phyloP scores from a whole-genome alignment of 2,888 invertebrate species.

The Pycnomerus fuliginosus region DNA sequence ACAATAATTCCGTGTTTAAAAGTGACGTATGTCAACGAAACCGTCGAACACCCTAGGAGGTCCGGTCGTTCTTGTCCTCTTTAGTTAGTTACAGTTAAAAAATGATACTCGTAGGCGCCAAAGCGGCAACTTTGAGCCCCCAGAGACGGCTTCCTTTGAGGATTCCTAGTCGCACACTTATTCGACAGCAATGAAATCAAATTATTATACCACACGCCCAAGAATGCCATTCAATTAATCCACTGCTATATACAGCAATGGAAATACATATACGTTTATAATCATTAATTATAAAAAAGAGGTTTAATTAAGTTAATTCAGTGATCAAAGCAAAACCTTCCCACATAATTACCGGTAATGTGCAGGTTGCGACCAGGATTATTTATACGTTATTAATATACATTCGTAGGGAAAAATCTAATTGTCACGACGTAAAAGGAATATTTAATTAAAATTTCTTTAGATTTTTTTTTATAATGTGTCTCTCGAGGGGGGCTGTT shows the following conservation, averaged over 20 bases:
- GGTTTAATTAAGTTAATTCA: slow-evolving; percentile 35
- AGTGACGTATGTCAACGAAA: slow-evolving; percentile 17
- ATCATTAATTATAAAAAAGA: slow-evolving; percentile 32
- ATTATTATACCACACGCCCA: neutral
- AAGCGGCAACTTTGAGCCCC: slow-evolving; percentile 24
- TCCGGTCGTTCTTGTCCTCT: slow-evolving; percentile 14
- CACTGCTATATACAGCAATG: no score
- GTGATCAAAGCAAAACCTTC: slow-evolving; percentile 27
- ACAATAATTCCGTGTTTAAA: no score
- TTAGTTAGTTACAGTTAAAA: slow-evolving; percentile 19
- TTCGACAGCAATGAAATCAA: neutral
- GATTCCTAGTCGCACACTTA: neutral
- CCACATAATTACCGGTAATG: slow-evolving; percentile 33
- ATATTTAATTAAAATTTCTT: slow-evolving; percentile 5
- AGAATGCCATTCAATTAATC: neutral
- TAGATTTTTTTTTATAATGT: no score
- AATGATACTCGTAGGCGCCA: slow-evolving; percentile 23
- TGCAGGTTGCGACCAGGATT: slow-evolving; percentile 28
- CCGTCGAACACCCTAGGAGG: slow-evolving; percentile 15
- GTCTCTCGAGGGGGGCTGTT: slow-evolving; percentile 37
- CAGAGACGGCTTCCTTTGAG: slow-evolving; percentile 17
- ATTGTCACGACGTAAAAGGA: slow-evolving; percentile 22
- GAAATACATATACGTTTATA: no score
- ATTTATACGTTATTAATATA: slow-evolving; percentile 30
- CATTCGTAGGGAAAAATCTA: slow-evolving; percentile 27